A percentile compares a stretch with the other conserved stretches of the same genome.
Conservation (phyloP, 2,797 vertebrate genomes). For the Tachyglossus aculeatus region DNA sequence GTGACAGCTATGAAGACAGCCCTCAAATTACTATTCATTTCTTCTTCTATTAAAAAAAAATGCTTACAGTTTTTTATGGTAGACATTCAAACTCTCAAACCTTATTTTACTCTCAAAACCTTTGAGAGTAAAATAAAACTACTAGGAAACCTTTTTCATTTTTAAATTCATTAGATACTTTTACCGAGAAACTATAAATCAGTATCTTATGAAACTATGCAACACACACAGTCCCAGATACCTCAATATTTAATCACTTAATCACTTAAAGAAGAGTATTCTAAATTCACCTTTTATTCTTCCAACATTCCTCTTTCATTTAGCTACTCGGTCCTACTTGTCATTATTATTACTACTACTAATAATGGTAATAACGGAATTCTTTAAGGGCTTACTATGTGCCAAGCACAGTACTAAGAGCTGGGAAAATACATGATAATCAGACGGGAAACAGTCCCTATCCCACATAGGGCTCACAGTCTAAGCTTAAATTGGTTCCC, state of each 20-base stretch:
- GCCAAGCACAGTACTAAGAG: no score
- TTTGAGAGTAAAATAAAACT: neutral
- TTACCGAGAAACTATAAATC: neutral
- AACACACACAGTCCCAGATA: neutral
- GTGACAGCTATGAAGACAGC: constrained; percentile 32
- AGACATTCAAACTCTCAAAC: neutral
- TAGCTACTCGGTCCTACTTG: no score
- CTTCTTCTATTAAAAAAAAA: constrained; percentile 18
- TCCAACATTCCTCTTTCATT: no score
- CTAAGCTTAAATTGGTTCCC: no score
- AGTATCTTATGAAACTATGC: neutral
- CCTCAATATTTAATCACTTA: neutral
- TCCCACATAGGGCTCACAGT: no score
- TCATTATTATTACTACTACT: no score
- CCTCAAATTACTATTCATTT: constrained; percentile 25
- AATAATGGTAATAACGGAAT: no score
- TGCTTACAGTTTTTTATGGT: neutral
- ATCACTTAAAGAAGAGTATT: neutral
- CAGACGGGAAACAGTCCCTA: no score
- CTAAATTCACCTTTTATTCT: no score
- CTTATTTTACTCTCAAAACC: neutral
- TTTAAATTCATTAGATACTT: neutral
- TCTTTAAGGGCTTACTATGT: no score
- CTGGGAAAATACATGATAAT: no score
- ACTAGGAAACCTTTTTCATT: neutral